Base-by-base conservation (phyloP, 2,113 vertebrate species). In the Edolisoma coerulescens region DNA sequence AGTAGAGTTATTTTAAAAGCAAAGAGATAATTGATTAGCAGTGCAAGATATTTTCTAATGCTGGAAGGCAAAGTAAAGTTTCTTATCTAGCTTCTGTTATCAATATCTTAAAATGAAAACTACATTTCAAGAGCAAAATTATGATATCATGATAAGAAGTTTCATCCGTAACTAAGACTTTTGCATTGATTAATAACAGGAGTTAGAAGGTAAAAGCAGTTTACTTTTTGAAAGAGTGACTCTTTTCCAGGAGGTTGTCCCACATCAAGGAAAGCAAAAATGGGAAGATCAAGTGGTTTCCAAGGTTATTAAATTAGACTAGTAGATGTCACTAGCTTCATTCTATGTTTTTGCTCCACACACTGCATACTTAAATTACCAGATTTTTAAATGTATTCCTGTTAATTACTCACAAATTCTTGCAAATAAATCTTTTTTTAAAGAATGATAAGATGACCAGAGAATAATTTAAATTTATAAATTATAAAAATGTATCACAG, bases 21-120 rank as follows among this genome's bases (percentile, higher is more conserved):
- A 87, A 83, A 63, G 67, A 96, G 89, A 96, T 93, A 96, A 97
- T 95, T 97, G 96, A 96, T 97, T 96, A 95, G 73, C 64, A 84
- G 84, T 85, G 90, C 65, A 54, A 95, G 88, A 93, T 47, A 71
- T 84, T 79, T 92, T 84, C 69, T 91, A 42, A 68, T 77, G 97
- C 95, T 96, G 79, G 86, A 92, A 96, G 96, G 95, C 95, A 96
- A 94, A 96, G 57, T 57, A 71, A 86, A 94, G 49, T 96, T 97
- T 89, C 94, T 97, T 97, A 96, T 97, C 95, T 96, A 37, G 53
- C 64, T 94, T 85, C 81, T 68, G 59, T 87, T 95, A 96, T 89
- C 96, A 95, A 86, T 87, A 96, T 96, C 75, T 93, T 78, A 81
- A 95, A 94, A 95, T 8, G 32, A 89, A 97, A 96, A 83, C 84